A percentile compares a stretch with the other conserved stretches of the same genome.
These are phyloP conservation scores for Callipepla californica DNA, from an alignment of 2,113 vertebrate genomes.

Conservation along the genomic window DNA sequence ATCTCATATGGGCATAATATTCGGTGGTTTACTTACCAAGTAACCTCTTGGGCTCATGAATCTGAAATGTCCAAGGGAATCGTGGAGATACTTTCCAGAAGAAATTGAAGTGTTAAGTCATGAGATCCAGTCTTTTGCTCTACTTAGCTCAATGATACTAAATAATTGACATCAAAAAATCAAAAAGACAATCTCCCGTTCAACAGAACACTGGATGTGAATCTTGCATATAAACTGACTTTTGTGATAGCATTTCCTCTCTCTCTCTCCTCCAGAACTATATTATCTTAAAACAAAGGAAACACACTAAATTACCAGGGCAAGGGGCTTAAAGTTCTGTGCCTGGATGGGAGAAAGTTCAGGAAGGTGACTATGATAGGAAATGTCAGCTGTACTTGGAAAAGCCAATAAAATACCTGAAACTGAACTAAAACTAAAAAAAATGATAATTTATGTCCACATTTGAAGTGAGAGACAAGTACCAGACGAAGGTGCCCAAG, in stretches of 20 bases:
- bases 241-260: background rate
- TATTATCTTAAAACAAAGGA: background rate
- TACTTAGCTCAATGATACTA: background rate
- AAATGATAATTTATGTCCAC: background rate
- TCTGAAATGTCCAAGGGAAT: background rate
- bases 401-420: background rate
- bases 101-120: background rate
- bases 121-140: background rate
- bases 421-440: background rate
- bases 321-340: background rate
- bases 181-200: background rate
- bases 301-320: too few species aligned
- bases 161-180: background rate
- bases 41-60: background rate
- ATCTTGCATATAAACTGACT: background rate
- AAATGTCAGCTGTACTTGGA: background rate
- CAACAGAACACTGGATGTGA: background rate
- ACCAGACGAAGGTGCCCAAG: background rate
- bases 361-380: background rate
- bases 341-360: background rate
- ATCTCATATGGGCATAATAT: background rate
- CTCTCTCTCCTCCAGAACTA: background rate
- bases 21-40: background rate
- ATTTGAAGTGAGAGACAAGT: background rate
- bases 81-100: background rate